A percentile compares a stretch with the other conserved stretches of the same genome.
Conservation (phyloP, 2,113 vertebrate species). For the Mustelus asterias region DNA sequence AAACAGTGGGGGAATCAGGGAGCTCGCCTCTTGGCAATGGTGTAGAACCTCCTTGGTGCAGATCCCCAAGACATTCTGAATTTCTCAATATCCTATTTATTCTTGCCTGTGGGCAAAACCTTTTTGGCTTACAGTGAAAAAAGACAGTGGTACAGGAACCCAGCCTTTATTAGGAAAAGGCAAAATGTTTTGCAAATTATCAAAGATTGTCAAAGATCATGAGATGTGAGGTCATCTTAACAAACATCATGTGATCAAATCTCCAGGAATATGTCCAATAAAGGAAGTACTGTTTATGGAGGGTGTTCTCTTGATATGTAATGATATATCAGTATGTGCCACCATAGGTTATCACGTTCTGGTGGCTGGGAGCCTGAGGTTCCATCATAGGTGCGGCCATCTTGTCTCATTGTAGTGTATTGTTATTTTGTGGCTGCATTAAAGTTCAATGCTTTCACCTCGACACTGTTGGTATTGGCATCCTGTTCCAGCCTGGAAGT, state of each 20-base stretch:
- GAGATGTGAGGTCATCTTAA: not conserved
- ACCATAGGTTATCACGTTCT: too few species aligned
- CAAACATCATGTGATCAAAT: not conserved
- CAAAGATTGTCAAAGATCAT: not conserved
- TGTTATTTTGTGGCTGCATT: too few species aligned
- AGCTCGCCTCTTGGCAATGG: not conserved
- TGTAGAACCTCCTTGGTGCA: not conserved
- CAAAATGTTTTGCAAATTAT: not conserved
- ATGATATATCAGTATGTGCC: not conserved
- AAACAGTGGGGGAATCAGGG: not conserved
- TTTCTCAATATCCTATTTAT: not conserved
- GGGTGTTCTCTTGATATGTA: not conserved
- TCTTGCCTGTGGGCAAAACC: not conserved
- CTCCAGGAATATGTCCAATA: not conserved
- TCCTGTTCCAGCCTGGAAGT: too few species aligned
- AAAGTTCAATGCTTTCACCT: too few species aligned
- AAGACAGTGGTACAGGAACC: not conserved
- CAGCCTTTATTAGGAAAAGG: not conserved
- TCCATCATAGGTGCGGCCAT: too few species aligned
- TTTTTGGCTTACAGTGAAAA: not conserved
- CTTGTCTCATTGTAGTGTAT: too few species aligned
- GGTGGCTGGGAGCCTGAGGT: too few species aligned
- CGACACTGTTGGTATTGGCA: too few species aligned
- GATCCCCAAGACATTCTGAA: not conserved
- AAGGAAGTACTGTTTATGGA: not conserved